A percentile compares a stretch with the other conserved stretches of the same genome.
These are phyloP conservation scores for Drosophila austrosaltans DNA, from an alignment of 2,888 invertebrate species.

Conservation along the genomic window DNA sequence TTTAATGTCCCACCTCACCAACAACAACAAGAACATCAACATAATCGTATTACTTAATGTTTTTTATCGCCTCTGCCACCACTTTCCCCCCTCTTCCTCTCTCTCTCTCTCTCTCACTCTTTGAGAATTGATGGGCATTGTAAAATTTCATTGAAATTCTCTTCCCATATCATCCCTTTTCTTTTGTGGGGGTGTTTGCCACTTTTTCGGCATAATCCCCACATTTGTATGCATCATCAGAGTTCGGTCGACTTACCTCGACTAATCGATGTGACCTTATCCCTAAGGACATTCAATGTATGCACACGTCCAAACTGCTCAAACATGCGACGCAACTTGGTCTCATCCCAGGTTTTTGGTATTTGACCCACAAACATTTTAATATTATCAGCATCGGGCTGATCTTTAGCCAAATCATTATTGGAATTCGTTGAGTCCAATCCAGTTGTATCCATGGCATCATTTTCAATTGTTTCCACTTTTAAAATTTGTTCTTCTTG, in stretches of 20 bases:
- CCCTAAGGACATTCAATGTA: slow-evolving; percentile 98
- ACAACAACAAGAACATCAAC: slow-evolving; percentile 52
- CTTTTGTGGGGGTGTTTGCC: neutral
- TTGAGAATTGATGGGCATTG: slow-evolving; percentile 63
- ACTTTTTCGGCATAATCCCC: slow-evolving; percentile 44
- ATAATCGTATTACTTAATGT: slow-evolving; percentile 75
- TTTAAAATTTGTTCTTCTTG: slow-evolving; percentile 39
- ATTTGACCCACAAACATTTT: slow-evolving; percentile 99
- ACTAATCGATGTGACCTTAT: slow-evolving; percentile 97
- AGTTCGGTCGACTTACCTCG: slow-evolving; percentile 90
- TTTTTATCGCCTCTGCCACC: slow-evolving; percentile 9
- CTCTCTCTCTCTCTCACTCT: neutral
- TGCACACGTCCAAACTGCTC: slow-evolving; percentile 98
- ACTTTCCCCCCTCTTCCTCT: neutral
- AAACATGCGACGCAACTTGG: slow-evolving; percentile 96
- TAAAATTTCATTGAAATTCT: slow-evolving; percentile 66
- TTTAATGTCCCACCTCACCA: slow-evolving; percentile 61
- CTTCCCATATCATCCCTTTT: neutral
- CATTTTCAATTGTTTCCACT: slow-evolving; percentile 42
- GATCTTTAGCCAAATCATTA: slow-evolving; percentile 84
- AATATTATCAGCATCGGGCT: slow-evolving; percentile 98
- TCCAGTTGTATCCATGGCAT: slow-evolving; percentile 46
- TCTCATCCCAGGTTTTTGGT: slow-evolving; percentile 98
- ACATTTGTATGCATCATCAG: slow-evolving; percentile 64
- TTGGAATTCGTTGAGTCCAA: slow-evolving; percentile 20